Percentiles rank a stretch among this genome's conserved stretches.
Conservation (phyloP, 1,140 invertebrate species). For the Drosophila sulfurigaster region DNA sequence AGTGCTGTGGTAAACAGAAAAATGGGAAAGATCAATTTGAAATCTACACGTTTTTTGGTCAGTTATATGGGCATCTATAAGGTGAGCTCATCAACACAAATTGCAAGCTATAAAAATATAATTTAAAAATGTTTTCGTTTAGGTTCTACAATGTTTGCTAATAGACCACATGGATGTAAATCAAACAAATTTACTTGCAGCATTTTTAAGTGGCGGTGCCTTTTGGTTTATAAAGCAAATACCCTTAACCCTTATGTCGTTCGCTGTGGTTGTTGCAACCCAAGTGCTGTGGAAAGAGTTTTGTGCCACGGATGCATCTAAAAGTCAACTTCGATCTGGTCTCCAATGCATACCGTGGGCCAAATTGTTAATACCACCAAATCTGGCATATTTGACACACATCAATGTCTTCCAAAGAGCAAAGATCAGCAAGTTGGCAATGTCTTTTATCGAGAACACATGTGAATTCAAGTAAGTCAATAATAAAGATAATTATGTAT, state of each 20-base stretch:
- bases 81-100: constrained; percentile 6
- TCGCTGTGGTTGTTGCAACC: constrained; percentile 47
- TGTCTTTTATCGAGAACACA: constrained; percentile 49
- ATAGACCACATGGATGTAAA: constrained; percentile 2
- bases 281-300: constrained; percentile 56
- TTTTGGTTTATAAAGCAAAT: constrained; percentile 31
- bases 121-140: not conserved
- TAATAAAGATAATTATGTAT: not conserved
- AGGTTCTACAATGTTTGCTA: constrained; percentile 48
- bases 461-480: constrained; percentile 52
- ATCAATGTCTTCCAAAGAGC: constrained; percentile 26
- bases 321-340: not conserved
- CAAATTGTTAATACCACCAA: constrained; percentile 43
- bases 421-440: constrained; percentile 35
- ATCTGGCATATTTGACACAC: constrained; percentile 50
- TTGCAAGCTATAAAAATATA: too few species aligned
- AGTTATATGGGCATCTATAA: constrained; percentile 52
- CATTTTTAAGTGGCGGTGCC: constrained; percentile 50
- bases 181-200: constrained; percentile 36
- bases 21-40: constrained; percentile 16
- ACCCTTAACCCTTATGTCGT: constrained; percentile 51
- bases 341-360: constrained; percentile 50
- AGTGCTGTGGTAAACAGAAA: constrained; percentile 24
- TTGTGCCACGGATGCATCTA: not conserved
- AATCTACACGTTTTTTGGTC: constrained; percentile 51